Percentiles rank a stretch among this genome's conserved stretches.
These are phyloP conservation scores for Sthenelais limicola DNA, from an alignment of 2,888 invertebrate species.

Conservation along the genomic window DNA sequence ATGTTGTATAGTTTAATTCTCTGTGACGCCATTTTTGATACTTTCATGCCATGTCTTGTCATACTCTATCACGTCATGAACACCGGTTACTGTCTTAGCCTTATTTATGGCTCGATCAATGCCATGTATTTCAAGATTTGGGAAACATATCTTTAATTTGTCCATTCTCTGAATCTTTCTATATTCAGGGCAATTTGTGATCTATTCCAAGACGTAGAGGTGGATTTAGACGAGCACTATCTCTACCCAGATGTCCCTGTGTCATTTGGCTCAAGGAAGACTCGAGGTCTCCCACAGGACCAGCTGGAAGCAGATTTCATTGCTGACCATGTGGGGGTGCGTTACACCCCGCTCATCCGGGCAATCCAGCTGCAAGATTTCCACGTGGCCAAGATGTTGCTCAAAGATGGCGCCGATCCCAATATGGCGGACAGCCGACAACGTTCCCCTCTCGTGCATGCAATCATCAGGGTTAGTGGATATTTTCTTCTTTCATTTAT, in stretches of 20 bases:
- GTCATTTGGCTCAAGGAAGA: not conserved
- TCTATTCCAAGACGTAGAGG: not conserved
- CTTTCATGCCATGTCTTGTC: no score
- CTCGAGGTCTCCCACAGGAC: not conserved
- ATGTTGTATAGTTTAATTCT: no score
- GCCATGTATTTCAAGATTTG: conserved; percentile 1
- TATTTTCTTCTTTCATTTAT: not conserved
- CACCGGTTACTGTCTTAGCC: conserved; percentile 1
- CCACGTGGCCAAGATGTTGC: conserved; percentile 65
- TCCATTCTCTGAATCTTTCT: no score
- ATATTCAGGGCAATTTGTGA: conserved; percentile 54
- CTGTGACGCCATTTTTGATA: no score
- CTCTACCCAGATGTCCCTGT: conserved; percentile 9
- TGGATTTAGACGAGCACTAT: conserved; percentile 26
- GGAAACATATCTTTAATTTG: no score
- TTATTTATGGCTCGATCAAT: conserved; percentile 23
- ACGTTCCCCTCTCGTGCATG: conserved; percentile 73
- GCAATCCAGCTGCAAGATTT: conserved; percentile 69
- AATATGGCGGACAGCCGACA: conserved; percentile 70
- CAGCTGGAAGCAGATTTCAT: conserved; percentile 17
- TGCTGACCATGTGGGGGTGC: not conserved
- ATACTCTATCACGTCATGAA: no score
- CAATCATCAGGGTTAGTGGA: conserved; percentile 68
- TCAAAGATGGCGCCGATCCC: conserved; percentile 68
- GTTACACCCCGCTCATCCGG: conserved; percentile 66